These are phyloP conservation scores for Aphidoletes aphidimyza DNA, from an alignment of 2,888 invertebrate species.

Conservation along the genomic window DNA sequence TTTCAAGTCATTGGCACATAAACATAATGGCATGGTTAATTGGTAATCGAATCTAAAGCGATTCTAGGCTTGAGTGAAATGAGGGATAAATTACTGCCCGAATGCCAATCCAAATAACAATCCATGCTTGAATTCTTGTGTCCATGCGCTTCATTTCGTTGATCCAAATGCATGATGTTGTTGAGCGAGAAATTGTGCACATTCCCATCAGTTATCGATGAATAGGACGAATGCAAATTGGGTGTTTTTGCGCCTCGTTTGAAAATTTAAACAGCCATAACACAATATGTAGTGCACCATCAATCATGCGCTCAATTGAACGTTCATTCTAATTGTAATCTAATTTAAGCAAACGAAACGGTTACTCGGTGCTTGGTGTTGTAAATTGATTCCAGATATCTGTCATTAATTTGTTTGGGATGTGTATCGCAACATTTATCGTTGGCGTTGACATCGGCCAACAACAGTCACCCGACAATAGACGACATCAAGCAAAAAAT, in stretches of 20 bases:
- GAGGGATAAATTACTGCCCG: too few relatives aligned
- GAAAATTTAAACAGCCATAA: background rate
- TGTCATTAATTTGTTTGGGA: background rate
- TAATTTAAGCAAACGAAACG: conserved; percentile 26
- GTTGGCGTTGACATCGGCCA: background rate
- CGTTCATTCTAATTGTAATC: conserved; percentile 34
- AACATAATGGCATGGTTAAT: too few relatives aligned
- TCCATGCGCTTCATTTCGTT: too few relatives aligned
- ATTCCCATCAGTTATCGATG: conserved; percentile 9
- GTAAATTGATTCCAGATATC: conserved; percentile 25
- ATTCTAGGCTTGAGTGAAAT: too few relatives aligned
- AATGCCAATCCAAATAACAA: too few relatives aligned
- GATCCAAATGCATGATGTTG: too few relatives aligned
- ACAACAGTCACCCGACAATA: background rate
- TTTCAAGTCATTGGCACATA: too few relatives aligned
- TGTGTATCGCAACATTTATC: conserved; percentile 34
- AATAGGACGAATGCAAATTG: conserved; percentile 14
- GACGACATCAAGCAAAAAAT: background rate
- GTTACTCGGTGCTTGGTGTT: background rate
- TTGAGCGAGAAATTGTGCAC: too few relatives aligned
- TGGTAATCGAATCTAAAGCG: too few relatives aligned
- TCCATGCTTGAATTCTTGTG: too few relatives aligned
- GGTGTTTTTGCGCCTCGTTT: conserved; percentile 47
- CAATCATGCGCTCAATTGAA: conserved; percentile 42
- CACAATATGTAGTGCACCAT: conserved; percentile 40